phyloP scores from a whole-genome alignment of 1,140 invertebrate species.

The Nasonia longicornis region DNA sequence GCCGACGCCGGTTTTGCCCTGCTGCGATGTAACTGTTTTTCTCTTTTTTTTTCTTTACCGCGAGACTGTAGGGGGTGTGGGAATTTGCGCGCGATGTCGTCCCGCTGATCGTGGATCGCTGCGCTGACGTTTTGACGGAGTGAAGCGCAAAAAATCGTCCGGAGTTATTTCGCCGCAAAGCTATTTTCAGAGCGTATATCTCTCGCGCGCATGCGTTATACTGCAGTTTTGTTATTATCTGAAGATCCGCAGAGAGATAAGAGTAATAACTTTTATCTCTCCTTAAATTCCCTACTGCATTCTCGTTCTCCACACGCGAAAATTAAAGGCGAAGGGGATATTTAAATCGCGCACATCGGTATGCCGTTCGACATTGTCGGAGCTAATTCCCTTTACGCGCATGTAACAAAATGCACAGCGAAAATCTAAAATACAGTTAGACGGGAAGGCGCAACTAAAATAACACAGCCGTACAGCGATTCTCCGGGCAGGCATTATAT shows the following conservation, averaged over 20 bases:
- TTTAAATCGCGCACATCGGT: neutral
- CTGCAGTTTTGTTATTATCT: neutral
- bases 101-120: too few relatives aligned
- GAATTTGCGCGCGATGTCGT: too few relatives aligned
- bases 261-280: neutral
- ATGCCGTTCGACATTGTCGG: neutral
- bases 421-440: neutral
- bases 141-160: neutral
- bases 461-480: neutral
- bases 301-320: neutral
- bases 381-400: neutral
- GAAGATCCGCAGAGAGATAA: neutral
- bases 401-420: neutral
- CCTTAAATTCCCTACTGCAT: neutral
- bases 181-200: too few relatives aligned
- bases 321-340: neutral
- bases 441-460: neutral
- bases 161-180: too few relatives aligned
- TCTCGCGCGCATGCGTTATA: neutral
- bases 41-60: neutral
- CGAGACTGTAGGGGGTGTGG: too few relatives aligned
- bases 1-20: neutral
- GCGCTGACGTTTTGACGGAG: too few relatives aligned
- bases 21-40: neutral
- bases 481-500: too few relatives aligned